Evolutionary conservation across 2,888 invertebrate species (phyloP), one percentile per base, ranked within the genome.

Genomic region (Rhingia rostrata): DNA sequence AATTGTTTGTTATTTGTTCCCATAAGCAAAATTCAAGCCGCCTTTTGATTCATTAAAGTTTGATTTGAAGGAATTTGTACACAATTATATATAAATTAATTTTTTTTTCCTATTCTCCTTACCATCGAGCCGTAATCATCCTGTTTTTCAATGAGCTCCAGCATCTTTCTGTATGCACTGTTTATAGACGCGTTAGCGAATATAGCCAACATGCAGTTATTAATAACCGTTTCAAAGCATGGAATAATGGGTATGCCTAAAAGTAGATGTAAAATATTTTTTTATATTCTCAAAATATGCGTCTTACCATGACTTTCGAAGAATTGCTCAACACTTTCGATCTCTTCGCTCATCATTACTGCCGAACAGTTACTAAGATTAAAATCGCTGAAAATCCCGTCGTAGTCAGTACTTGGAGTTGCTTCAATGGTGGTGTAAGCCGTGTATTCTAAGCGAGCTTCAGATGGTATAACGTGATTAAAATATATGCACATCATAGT

Each of bases 401-500:
- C 30, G 12, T 70, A 70, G 4, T 83, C 74, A 1, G 54, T 45
- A 7, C 4, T 51, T 7, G 41, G 9, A 6, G 81, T 43, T 4
- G 67, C 49, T 60, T 86, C 82, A n/a, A 69, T 9, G 4, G 78
- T 86, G 2, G 66, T 74, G 9, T 85, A 85, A 9, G 81, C 81
- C 0, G 67, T 77, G n/a, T 47, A 77, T 63, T 81, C 67, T 35
- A 85, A 41, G 1, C 81, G 81, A 6, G 56, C 74, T 58, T 81
- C 81, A 12, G 32, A 3, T 30, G 75, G 75, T 6, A 81, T 73
- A 7, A 87, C 54, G 54, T 87, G 86, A 54, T 88, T 87, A 22
- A 87, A 85, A 81, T 88, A 88, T 58, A 88, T 80, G 54, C 85
- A 86, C 5, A 87, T 45, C 14, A 88, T 64, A 4, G 73, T 51